phyloP scores from a whole-genome alignment of 2,888 invertebrate species.

The Willowsia nigromaculata region DNA sequence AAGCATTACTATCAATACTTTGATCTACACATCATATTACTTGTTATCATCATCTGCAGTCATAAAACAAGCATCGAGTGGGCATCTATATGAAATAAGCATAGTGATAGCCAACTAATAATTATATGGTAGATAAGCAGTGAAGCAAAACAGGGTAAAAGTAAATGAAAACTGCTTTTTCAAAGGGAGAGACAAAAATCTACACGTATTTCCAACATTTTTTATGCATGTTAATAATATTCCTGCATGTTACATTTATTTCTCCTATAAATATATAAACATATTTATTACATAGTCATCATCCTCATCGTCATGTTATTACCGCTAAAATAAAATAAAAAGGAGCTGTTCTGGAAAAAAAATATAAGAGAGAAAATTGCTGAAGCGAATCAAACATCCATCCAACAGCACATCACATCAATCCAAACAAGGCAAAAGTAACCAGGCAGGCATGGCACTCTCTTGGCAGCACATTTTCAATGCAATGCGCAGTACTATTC shows the following conservation, averaged over 20 bases:
- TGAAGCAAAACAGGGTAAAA: neutral
- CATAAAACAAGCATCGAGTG: constrained; percentile 26
- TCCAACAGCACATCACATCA: constrained; percentile 57
- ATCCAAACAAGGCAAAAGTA: constrained; percentile 54
- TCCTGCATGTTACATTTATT: neutral
- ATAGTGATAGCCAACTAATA: neutral
- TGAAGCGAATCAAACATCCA: constrained; percentile 60
- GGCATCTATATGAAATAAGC: neutral
- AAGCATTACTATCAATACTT: neutral
- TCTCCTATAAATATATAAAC: neutral
- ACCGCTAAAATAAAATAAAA: constrained; percentile 42
- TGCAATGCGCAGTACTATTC: neutral
- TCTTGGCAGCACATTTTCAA: constrained; percentile 18
- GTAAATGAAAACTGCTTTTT: constrained; percentile 8
- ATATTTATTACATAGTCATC: neutral
- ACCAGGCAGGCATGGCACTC: constrained; percentile 14
- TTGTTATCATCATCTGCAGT: constrained; percentile 19
- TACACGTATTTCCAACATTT: constrained; percentile 11
- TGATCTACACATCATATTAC: constrained; percentile 43
- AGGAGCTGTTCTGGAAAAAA: constrained; percentile 29
- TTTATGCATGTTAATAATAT: constrained; percentile 6
- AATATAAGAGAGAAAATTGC: constrained; percentile 43
- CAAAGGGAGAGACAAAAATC: constrained; percentile 3
- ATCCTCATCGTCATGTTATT: neutral
- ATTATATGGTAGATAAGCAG: neutral